Conservation (phyloP, 2,888 invertebrate genomes). For the Eupithecia vulgata region DNA sequence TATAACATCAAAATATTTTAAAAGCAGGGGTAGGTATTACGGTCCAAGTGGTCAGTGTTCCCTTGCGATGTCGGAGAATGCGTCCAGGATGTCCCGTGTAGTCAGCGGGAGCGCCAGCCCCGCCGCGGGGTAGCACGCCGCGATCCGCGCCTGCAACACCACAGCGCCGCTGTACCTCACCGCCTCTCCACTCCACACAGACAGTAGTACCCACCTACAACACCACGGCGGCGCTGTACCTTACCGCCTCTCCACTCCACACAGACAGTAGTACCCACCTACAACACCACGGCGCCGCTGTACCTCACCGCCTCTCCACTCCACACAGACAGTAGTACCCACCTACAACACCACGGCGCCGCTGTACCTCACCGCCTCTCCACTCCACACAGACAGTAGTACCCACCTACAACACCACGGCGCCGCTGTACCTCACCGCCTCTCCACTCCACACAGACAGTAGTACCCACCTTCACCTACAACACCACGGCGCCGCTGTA, state of each 20-base stretch:
- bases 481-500: too few species aligned
- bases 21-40: too few species aligned
- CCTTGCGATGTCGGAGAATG: constrained; percentile 98
- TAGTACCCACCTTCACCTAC: too few species aligned
- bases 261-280: background rate
- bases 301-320: background rate
- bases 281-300: too few species aligned
- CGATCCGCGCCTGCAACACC: constrained; percentile 90
- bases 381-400: background rate
- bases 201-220: background rate
- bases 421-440: too few species aligned
- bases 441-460: too few species aligned
- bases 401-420: too few species aligned
- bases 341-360: too few species aligned
- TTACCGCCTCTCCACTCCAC: background rate
- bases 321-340: background rate
- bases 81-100: constrained; percentile 96
- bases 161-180: background rate
- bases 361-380: background rate
- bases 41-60: constrained; percentile 88
- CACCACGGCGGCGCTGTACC: too few species aligned
- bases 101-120: constrained; percentile 97
- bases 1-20: too few species aligned
- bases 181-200: background rate
- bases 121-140: constrained; percentile 97